Base-by-base conservation (phyloP, 2,797 vertebrate species). In the Luscinia luscinia region DNA sequence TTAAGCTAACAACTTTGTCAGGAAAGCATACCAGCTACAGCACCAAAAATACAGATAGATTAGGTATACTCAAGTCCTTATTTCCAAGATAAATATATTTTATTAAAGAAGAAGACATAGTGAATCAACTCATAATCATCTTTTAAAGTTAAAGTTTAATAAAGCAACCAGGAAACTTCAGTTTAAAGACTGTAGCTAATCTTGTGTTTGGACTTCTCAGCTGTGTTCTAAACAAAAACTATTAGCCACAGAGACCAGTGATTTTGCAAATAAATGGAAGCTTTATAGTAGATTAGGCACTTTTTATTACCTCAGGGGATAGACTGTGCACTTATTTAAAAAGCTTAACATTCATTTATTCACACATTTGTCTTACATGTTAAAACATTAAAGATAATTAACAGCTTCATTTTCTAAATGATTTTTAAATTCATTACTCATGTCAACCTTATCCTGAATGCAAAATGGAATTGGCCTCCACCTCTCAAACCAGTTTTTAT, bases 371-470 rank as follows among this genome's bases (percentile, higher is more conserved):
- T 72, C 93, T 95, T 87, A 92, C 78, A 83, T 64, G 68, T 61
- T 92, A 87, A 70, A 85, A 59, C 61, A 89, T 74, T 82, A 83
- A 85, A 94, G 77, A 81, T 86, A 93, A 96, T 84, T 91, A 96
- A 94, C 58, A 41, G 27, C 67, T 83, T 93, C 19, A 73, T 90
- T 95, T 95, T 74, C 84, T 89, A 87, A 79, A 76, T 67, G 4
- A 87, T 89, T 93, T 89, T 87, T 21, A 23, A 94, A 93, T 68
- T 85, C 61, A 83, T 95, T 87, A 74, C 75, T 91, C 68, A 73
- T 41, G 46, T 83, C 63, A 93, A 10, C 55, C 58, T 82, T 66
- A 79, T 41, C 74, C 70, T 46, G 73, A 95, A 90, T 5, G 6
- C 59, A 76, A 94, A 91, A 6, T 52, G 38, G 17, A 94, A 90